Base-by-base conservation (phyloP, 2,113 vertebrate species). In the Heterotis niloticus region DNA sequence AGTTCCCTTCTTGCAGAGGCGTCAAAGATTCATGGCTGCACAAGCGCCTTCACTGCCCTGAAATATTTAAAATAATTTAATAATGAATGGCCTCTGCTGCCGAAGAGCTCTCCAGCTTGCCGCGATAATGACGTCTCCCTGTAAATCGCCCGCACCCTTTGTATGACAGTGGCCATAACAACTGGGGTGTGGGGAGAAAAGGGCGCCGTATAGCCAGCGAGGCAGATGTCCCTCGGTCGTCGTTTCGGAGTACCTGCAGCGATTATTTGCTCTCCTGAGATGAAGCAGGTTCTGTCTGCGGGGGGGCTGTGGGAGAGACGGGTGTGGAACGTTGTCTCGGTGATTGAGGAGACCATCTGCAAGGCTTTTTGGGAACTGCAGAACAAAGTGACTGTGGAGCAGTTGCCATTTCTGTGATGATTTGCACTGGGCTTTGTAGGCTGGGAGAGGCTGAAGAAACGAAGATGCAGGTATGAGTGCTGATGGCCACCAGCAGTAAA, bases 11-110 rank as follows among this genome's bases (percentile, higher is more conserved):
- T 76, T 81, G 70, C 24, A 84, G 67, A 81, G 72, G 4, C 62
- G 78, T 92, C 67, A 90, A 90, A 91, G 88, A 91, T 92, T 88
- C 77, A 90, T 86, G 82, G 83, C 78, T 74, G 81, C 82, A 84
- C 72, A 83, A 83, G 78, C 84, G 87, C 87, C 85, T 85, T 88
- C 85, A 87, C 84, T 76, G 77, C 81, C 29, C 79, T 91, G 78
- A 93, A 91, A 92, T 92, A 91, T 92, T 90, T 86, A 89, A 86
- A 88, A 85, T 87, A 84, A 90, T 83, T 89, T 76, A 91, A 90
- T 90, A 88, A 90, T 89, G 82, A 88, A 89, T 86, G 81, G 80
- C 76, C 75, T 81, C 44, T 74, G 69, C 69, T 80, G 80, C 85
- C 73, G 74, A 76, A 81, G 76, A 78, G 59, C 12, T 54, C 72